phyloP scores from a whole-genome alignment of 2,888 invertebrate species.

The Diarsia mendica region DNA sequence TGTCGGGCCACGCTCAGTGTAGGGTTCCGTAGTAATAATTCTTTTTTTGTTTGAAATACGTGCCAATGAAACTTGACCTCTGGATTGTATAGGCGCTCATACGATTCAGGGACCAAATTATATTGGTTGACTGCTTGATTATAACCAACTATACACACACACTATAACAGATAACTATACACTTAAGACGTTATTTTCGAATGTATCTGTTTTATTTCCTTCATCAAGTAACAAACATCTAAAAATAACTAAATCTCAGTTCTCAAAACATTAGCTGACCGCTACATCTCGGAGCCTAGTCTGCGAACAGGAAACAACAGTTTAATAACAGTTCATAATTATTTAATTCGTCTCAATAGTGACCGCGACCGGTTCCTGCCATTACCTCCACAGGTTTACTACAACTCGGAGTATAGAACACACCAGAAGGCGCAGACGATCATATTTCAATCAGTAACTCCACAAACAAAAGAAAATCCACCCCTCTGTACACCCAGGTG shows the following conservation, averaged over 20 bases:
- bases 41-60: no score
- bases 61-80: no score
- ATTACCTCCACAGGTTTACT: slow-evolving; percentile 23
- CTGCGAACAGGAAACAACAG: slow-evolving; percentile 65
- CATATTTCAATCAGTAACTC: not conserved
- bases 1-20: no score
- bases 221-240: not conserved
- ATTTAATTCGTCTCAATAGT: slow-evolving; percentile 63
- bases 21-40: no score
- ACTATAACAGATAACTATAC: no score
- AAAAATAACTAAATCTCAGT: not conserved
- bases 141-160: no score
- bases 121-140: no score
- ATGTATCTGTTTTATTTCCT: not conserved
- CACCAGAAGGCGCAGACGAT: slow-evolving; percentile 16
- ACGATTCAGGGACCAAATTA: no score
- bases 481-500: rapidly evolving
- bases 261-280: not conserved
- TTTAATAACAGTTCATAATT: slow-evolving; percentile 68
- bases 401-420: not conserved
- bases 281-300: slow-evolving; percentile 26
- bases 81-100: no score
- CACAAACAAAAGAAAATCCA: not conserved
- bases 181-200: no score
- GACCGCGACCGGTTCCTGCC: slow-evolving; percentile 47